Base-by-base conservation (phyloP, 2,888 invertebrate species). In the Macaria liturata region DNA sequence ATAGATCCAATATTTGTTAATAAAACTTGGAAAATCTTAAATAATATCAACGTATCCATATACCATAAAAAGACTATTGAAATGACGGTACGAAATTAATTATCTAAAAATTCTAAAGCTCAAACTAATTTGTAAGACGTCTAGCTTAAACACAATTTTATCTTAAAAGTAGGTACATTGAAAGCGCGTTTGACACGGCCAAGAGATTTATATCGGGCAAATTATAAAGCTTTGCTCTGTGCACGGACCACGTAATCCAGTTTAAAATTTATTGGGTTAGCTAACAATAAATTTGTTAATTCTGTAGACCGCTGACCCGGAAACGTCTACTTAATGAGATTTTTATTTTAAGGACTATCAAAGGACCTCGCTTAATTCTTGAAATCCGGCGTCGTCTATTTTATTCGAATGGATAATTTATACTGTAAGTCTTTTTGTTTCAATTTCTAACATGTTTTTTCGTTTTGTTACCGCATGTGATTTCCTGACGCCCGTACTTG, bases 241-340 rank as follows among this genome's bases (percentile, higher is more conserved):
- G 83, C 82, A 75, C 79, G 82, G 78, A 80, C 84, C 81, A 78
- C 79, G 84, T 91, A 90, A 91, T 90, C 90, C 90, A 76, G 83
- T 84, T 87, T 83, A 76, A 84, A 91, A 91, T 91, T 91, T 91
- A 91, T 90, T 90, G 87, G 86, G 85, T 83, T 80, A 83, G 77
- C 81, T 81, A 76, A 83, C 87, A 80, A 86, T 91, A 90, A 90
- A 91, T 91, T 88, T 81, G 88, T 86, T 78, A 84, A 85, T 87
- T 87, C 83, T 81, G 80, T 83, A 81, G 80, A 77, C 80, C 79
- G 74, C 79, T 84, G 84, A 89, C 85, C 87, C 87, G 87, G 88
- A 87, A 87, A 84, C 76, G 79, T 74, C 78, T 81, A 76, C 74
- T 81, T 84, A 80, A 82, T 82, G 81, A 85, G 81, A 78, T 77